Percentiles rank a stretch among this genome's conserved stretches.
Evolutionary conservation across 1,140 invertebrate genomes (phyloP).

Genomic region (Trichoplusia ni): DNA sequence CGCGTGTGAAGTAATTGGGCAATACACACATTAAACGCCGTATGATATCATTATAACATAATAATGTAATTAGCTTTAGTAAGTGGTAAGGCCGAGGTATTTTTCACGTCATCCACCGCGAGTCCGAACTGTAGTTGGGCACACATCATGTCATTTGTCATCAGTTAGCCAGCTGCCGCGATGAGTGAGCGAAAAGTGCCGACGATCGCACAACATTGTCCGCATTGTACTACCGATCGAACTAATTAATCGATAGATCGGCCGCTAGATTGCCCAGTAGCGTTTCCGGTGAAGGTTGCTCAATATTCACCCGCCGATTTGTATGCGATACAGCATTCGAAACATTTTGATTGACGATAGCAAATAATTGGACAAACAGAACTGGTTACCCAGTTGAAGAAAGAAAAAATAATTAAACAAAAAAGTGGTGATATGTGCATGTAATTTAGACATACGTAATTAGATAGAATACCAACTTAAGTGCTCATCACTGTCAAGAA

Average conservation of each 20-base stretch:
- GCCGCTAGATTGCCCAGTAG: constrained; percentile 68
- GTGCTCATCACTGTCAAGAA: not conserved
- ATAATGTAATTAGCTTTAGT: constrained; percentile 17
- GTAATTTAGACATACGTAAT: constrained; percentile 11
- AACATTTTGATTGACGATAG: constrained; percentile 71
- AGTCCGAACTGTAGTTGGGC: not conserved
- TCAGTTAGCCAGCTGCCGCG: constrained; percentile 57
- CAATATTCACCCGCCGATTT: constrained; percentile 64
- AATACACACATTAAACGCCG: constrained; percentile 2
- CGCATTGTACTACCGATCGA: constrained; percentile 69
- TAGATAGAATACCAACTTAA: constrained; percentile 1
- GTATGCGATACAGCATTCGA: constrained; percentile 47
- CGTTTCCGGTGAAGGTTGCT: constrained; percentile 76
- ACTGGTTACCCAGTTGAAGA: constrained; percentile 23
- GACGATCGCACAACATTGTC: constrained; percentile 64
- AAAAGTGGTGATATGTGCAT: not conserved
- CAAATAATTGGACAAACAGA: constrained; percentile 47
- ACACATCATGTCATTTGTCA: constrained; percentile 57
- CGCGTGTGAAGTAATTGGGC: not conserved
- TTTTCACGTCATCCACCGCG: not conserved
- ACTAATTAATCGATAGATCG: constrained; percentile 77
- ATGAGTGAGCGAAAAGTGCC: constrained; percentile 73
- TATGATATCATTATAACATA: constrained; percentile 1
- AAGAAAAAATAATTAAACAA: constrained; percentile 11
- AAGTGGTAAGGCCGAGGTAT: not conserved